phyloP scores from a whole-genome alignment of 2,113 vertebrate species.

The Crotophaga sulcirostris region DNA sequence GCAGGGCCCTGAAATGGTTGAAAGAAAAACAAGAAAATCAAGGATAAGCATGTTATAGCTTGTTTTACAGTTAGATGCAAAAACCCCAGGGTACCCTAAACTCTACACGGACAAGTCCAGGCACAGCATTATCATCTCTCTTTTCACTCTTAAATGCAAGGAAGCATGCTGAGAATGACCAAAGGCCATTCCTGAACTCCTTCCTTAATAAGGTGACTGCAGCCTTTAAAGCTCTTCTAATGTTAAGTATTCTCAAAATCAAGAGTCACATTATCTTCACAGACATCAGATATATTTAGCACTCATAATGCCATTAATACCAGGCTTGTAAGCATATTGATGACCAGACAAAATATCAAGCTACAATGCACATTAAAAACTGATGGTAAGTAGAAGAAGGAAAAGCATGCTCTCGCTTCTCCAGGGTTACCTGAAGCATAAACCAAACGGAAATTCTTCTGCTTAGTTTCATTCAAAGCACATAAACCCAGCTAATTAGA shows the following conservation, averaged over 20 bases:
- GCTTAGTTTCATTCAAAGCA: constrained; percentile 2
- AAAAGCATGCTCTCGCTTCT: constrained; percentile 7
- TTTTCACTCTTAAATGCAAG: constrained; percentile 75
- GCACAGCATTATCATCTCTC: constrained; percentile 78
- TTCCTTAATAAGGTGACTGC: constrained; percentile 70
- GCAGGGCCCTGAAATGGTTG: constrained; percentile 88
- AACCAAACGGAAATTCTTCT: constrained; percentile 22
- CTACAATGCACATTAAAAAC: background rate
- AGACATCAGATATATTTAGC: constrained; percentile 18
- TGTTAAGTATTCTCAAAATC: constrained; percentile 49
- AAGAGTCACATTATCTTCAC: constrained; percentile 24
- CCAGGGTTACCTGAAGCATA: constrained; percentile 11
- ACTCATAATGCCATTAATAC: constrained; percentile 31
- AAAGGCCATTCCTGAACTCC: constrained; percentile 79
- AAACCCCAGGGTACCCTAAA: constrained; percentile 81
- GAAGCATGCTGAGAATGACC: constrained; percentile 77
- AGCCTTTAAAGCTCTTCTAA: constrained; percentile 60
- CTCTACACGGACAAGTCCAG: constrained; percentile 85
- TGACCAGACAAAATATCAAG: constrained; percentile 20
- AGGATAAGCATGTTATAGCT: constrained; percentile 88
- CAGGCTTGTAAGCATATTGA: constrained; percentile 19
- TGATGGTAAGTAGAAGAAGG: background rate
- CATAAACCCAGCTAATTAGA: background rate
- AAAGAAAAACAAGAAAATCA: constrained; percentile 86
- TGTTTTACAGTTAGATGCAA: constrained; percentile 81